Base-by-base conservation (phyloP, 1,140 invertebrate species). In the Drosophila santomea region DNA sequence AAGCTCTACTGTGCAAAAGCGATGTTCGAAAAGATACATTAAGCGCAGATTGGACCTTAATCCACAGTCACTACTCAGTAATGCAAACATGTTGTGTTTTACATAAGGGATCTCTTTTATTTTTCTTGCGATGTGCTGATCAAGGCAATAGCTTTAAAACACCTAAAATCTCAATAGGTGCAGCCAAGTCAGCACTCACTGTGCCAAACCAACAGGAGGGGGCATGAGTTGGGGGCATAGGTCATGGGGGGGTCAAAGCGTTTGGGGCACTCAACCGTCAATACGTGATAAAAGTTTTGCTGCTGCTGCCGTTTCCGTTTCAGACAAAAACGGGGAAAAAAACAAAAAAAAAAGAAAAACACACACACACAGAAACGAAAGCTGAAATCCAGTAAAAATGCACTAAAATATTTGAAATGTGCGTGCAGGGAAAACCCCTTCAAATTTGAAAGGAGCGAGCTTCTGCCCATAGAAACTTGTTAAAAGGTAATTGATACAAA, bases 401-500 rank as follows among this genome's bases (percentile, higher is more conserved):
- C 78, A 82, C 74, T 82, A 86, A 86, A 81, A 86, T 86, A 86
- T 86, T 82, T 82, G 59, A 85, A 81, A 86, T 86, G 82, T 88
- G 83, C 83, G 82, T 86, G 83, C 71, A 58, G 58, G 60, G 66
- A 50, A 62, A 52, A 35, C 38, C 35, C 44, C 25, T 5, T 25
- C 2, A 23, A 20, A 12, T 36, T 35, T 41, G 23, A 66, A 54
- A n/a, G 45, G 39, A 11, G 36, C 17, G 10, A 17, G 48, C 45
- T 38, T 68, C 50, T 58, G 38, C 15, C 78, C 63, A 69, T 78
- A 54, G 76, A 76, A 84, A 82, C 74, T 82, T 78, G 82, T 71
- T 74, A 74, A 78, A 86, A 82, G 78, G 78, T 86, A 86, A 88
- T 86, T 86, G 83, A 88, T 88, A 86, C 83, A 86, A 88, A 82